A percentile compares a stretch with the other conserved stretches of the same genome.
Conservation (phyloP, 2,797 vertebrate genomes). For the Pteropus rufus region DNA sequence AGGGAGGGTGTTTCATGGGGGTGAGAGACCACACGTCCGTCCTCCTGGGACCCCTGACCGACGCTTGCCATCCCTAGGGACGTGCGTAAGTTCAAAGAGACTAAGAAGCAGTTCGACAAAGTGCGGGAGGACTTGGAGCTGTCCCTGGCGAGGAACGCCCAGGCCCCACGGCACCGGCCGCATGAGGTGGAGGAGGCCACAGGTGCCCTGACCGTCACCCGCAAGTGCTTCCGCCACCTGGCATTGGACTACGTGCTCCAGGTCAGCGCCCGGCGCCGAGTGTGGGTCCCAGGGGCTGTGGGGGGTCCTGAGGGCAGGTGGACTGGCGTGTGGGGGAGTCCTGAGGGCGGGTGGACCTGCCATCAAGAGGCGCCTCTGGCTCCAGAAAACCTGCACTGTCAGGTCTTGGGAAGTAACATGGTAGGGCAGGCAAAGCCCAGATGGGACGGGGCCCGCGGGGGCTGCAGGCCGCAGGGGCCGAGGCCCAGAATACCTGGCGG, state of each 20-base stretch:
- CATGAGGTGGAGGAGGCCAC: conserved; percentile 97
- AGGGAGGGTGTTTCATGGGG: neutral
- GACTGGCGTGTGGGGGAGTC: too few relatives aligned
- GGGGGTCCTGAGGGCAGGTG: too few relatives aligned
- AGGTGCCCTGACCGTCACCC: conserved; percentile 90
- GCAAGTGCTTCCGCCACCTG: conserved; percentile 96
- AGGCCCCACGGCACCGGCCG: conserved; percentile 93
- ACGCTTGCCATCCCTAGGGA: conserved; percentile 84
- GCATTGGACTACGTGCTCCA: conserved; percentile 96
- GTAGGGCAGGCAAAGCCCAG: neutral
- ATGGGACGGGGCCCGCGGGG: neutral
- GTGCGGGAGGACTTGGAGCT: conserved; percentile 96
- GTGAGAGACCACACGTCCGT: rapidly evolving
- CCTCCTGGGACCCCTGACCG: neutral
- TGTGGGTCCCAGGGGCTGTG: neutral
- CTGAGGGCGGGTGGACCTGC: too few relatives aligned
- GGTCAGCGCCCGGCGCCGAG: conserved; percentile 74
- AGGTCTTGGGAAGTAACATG: neutral
- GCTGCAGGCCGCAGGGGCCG: neutral
- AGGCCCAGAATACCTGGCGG: neutral
- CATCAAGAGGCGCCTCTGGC: neutral
- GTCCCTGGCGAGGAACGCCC: conserved; percentile 95
- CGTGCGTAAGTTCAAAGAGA: conserved; percentile 97
- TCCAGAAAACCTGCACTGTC: neutral
- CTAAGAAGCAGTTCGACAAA: conserved; percentile 97